Conservation (phyloP, 2,113 vertebrate species). For the Syrrhaptes paradoxus region DNA sequence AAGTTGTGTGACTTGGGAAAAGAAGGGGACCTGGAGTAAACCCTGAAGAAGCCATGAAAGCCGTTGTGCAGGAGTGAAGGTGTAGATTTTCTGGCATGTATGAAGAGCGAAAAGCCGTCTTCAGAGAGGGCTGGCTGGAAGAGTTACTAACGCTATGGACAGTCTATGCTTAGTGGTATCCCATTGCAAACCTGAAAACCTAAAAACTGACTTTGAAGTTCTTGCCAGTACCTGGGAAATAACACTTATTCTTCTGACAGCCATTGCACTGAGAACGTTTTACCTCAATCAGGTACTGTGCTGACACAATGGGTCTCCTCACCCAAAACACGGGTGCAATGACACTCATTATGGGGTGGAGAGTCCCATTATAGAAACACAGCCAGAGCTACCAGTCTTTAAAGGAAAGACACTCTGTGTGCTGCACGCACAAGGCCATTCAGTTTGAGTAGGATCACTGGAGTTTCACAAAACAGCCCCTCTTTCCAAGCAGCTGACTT, state of each 20-base stretch:
- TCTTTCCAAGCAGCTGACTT: not conserved
- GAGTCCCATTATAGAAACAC: slow-evolving; percentile 9
- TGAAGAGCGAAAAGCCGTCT: not conserved
- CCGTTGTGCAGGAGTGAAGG: not conserved
- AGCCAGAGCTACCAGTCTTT: slow-evolving; percentile 7
- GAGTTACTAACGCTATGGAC: not conserved
- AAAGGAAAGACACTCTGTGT: not conserved
- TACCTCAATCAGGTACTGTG: slow-evolving; percentile 15
- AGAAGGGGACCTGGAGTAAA: not conserved
- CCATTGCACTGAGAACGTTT: not conserved
- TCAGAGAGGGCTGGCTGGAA: not conserved
- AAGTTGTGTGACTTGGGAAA: not conserved
- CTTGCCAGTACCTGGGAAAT: slow-evolving; percentile 25
- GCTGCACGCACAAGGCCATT: not conserved
- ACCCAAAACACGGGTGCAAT: not conserved
- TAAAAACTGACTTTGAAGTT: not conserved
- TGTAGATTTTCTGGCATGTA: not conserved
- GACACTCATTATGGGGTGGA: not conserved
- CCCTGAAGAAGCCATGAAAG: not conserved
- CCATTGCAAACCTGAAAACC: slow-evolving; percentile 66
- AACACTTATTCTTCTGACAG: slow-evolving; percentile 57
- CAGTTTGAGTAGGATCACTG: not conserved
- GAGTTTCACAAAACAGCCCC: not conserved
- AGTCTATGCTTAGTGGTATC: slow-evolving; percentile 4
- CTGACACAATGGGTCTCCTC: slow-evolving; percentile 1